Evolutionary conservation across 2,888 invertebrate genomes (phyloP).

Genomic region (Polyploca ridens): DNA sequence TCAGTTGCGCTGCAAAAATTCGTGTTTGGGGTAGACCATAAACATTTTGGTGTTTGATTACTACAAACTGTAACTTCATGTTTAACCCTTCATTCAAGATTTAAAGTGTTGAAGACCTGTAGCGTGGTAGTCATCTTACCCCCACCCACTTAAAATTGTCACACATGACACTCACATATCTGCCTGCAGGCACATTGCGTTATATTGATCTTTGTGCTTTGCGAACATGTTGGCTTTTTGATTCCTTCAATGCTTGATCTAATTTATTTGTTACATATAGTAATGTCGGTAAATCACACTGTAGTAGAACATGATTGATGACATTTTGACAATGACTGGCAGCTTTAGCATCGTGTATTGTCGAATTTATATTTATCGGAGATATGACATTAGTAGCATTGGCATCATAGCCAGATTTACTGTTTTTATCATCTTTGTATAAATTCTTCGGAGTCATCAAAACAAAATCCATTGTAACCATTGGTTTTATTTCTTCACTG

Average conservation of each 20-base stretch:
- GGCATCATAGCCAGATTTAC: constrained; percentile 7
- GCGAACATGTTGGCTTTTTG: constrained; percentile 83
- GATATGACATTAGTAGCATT: constrained; percentile 28
- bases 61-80: no score
- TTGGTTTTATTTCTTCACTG: constrained; percentile 65
- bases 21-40: no score
- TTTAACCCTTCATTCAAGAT: no score
- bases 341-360: constrained; percentile 68
- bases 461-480: constrained; percentile 70
- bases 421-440: constrained; percentile 31
- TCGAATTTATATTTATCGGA: constrained; percentile 49
- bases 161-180: no score
- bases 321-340: constrained; percentile 74
- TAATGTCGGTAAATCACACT: constrained; percentile 84
- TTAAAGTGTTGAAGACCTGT: no score
- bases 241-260: constrained; percentile 83
- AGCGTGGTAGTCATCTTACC: no score
- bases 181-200: background rate
- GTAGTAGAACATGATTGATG: constrained; percentile 70
- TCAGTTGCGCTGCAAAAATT: no score
- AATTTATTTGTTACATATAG: constrained; percentile 79
- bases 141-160: no score
- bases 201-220: constrained; percentile 80
- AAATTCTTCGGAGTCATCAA: constrained; percentile 64
- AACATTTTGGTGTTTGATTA: no score